These are phyloP conservation scores for Columba guinea DNA, from an alignment of 2,797 vertebrate genomes.

Conservation along the genomic window DNA sequence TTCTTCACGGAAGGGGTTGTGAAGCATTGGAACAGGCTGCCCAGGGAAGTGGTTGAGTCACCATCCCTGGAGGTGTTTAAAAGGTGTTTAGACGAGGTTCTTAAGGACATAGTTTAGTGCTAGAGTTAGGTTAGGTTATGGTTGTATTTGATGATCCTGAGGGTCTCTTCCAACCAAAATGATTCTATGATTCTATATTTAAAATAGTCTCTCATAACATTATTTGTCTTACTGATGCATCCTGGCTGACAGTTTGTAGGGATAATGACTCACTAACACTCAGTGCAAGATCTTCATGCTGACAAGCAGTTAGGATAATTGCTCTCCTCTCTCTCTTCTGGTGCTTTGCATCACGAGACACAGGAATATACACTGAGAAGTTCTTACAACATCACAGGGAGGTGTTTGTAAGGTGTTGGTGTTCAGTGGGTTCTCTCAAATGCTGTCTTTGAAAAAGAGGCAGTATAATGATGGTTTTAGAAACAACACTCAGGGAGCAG, in stretches of 20 bases:
- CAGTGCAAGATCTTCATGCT: conserved; percentile 22
- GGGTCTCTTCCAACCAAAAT: no score
- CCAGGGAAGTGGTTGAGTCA: no score
- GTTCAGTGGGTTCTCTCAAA: conserved; percentile 14
- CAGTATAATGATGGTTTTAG: conserved; percentile 3
- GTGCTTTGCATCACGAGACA: conserved; percentile 35
- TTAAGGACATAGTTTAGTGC: no score
- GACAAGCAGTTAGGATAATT: conserved; percentile 65
- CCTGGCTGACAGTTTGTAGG: conserved; percentile 34
- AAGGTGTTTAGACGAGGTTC: no score
- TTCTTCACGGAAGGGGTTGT: no score
- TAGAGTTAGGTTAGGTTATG: no score
- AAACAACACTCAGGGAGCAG: background rate
- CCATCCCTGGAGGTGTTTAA: no score
- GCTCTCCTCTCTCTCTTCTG: conserved; percentile 25
- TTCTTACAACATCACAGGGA: background rate
- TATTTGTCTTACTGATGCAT: conserved; percentile 31
- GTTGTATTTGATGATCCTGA: no score
- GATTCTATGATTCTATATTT: background rate
- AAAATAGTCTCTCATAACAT: conserved; percentile 11
- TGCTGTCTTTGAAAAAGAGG: conserved; percentile 18
- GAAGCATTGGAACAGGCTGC: no score
- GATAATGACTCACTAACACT: conserved; percentile 50
- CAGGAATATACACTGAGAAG: background rate
- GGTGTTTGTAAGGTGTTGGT: background rate